Evolutionary conservation across 2,888 invertebrate species (phyloP).

Genomic region (Alentia gelatinosa): DNA sequence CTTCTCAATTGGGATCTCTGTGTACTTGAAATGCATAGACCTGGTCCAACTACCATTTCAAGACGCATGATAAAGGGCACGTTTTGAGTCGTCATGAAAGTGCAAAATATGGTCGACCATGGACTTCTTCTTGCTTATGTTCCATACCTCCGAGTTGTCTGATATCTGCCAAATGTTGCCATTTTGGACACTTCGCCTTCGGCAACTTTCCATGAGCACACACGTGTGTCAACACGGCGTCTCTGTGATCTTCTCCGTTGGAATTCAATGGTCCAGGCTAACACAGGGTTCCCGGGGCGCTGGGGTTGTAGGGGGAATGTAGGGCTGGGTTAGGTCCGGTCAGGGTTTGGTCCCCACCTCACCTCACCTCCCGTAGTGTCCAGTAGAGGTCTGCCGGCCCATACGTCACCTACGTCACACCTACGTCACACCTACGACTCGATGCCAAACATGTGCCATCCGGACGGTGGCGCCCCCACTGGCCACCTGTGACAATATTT

Average conservation of each 20-base stretch:
- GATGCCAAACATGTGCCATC: neutral
- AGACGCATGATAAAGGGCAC: too few species aligned
- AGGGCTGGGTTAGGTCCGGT: neutral
- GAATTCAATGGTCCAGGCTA: neutral
- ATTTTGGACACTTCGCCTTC: neutral
- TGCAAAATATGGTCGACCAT: too few species aligned
- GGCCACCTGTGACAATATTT: conserved; percentile 47
- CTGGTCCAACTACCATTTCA: too few species aligned
- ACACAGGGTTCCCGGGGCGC: neutral
- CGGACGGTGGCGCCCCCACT: neutral
- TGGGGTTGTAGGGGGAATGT: neutral
- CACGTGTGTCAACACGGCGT: neutral
- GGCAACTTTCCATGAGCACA: neutral
- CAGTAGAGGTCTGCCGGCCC: neutral
- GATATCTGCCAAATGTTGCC: neutral
- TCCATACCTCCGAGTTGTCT: too few species aligned
- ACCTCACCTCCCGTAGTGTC: neutral
- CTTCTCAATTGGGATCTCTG: too few species aligned
- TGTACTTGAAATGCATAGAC: too few species aligned
- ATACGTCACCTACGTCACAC: neutral
- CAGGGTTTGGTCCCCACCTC: neutral
- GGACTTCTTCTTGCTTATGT: too few species aligned
- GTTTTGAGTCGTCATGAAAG: too few species aligned
- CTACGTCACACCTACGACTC: neutral
- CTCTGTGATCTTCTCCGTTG: neutral